Evolutionary conservation across 2,888 invertebrate species (phyloP), one percentile per base, ranked within the genome.

Genomic region (Danaus chrysippus): DNA sequence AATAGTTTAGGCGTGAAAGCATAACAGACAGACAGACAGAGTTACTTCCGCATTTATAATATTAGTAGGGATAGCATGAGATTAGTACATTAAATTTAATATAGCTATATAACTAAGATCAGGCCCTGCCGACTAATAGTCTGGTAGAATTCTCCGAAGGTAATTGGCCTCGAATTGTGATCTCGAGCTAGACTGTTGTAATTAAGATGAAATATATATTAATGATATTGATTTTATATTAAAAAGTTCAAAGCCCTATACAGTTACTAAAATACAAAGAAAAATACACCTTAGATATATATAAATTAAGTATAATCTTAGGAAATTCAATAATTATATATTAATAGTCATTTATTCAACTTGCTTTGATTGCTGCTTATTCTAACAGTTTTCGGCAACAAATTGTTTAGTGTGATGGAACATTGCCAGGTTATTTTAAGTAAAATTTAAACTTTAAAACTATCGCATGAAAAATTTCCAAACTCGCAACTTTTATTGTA

Each of bases 401-500:
- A 17, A 62, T 62, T 65, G 58, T 64, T 66, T 52, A 62, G 59
- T 43, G 55, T 58, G 43, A 60, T 66, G 64, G 62, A 62, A 46
- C 15, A 62, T 56, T 64, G 64, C 66, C 66, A 66, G 60, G 64
- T 55, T 56, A 34, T 41, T 15, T 55, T 58, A 19, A 54, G n/a
- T 15, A 13, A n/a, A 13, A 46, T 13, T n/a, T 17, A 17, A 17
- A 17, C 49, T 17, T 17, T 9, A 10, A 8, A 34, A 34, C 23
- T 34, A 34, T 5, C 23, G 23, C 6, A 6, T 34, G 1, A 49
- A 49, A 17, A 49, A 17, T 49, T 49, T 17, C 1, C 49, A 15
- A 49, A 59, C 60, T 61, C 59, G 59, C 15, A 67, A 67, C 55
- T 64, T 66, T 61, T 63, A 63, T 59, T 52, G 58, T 58, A 64